Evolutionary conservation across 2,113 vertebrate species (phyloP).

Genomic region (Nyctereutes procyonoides): DNA sequence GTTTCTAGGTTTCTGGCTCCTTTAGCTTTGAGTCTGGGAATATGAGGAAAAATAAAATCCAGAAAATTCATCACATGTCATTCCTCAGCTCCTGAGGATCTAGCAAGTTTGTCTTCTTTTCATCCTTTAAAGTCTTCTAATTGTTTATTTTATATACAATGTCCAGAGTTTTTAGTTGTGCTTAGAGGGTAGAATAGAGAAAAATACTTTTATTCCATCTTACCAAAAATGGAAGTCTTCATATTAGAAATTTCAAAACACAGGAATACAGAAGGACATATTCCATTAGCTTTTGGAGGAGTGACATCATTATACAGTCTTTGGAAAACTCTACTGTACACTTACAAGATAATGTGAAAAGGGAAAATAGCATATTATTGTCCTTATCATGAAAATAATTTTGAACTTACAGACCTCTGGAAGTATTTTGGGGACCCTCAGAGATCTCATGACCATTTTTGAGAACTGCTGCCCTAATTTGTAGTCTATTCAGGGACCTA

Average conservation of each 20-base stretch:
- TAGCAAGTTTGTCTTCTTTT: neutral
- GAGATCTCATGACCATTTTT: neutral
- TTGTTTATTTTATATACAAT: neutral
- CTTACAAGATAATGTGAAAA: slow-evolving; percentile 18
- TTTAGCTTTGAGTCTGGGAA: neutral
- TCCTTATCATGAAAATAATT: slow-evolving; percentile 1
- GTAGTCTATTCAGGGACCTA: neutral
- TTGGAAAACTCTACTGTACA: neutral
- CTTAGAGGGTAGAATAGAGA: neutral
- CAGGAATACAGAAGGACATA: neutral
- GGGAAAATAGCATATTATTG: neutral
- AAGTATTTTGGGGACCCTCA: neutral
- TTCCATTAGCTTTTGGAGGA: neutral
- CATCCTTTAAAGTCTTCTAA: neutral
- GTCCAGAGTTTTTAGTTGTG: neutral
- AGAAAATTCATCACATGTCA: neutral
- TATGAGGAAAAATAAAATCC: neutral
- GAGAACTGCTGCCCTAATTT: neutral
- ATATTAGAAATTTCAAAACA: slow-evolving; percentile 45
- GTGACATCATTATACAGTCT: neutral
- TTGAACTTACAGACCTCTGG: neutral
- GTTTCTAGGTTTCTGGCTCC: neutral
- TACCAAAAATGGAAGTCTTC: neutral
- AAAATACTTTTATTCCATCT: neutral
- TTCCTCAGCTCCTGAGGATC: neutral